These are phyloP conservation scores for Heliconius hermathena DNA, from an alignment of 1,140 invertebrate genomes.

Conservation along the genomic window DNA sequence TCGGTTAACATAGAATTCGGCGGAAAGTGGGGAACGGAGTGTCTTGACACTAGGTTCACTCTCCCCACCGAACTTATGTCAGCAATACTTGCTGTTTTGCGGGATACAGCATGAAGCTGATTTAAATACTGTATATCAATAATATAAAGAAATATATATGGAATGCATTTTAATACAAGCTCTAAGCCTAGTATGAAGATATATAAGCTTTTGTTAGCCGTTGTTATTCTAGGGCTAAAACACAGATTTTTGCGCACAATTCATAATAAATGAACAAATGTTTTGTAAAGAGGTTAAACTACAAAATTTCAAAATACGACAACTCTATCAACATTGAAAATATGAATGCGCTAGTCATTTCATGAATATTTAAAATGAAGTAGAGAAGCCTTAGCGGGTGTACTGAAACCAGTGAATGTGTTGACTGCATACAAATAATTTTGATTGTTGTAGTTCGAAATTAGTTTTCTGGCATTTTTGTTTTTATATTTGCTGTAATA, in stretches of 20 bases:
- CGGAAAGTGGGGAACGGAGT: too few relatives aligned
- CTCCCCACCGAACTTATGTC: too few relatives aligned
- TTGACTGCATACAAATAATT: not conserved
- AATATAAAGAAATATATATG: too few relatives aligned
- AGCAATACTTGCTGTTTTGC: too few relatives aligned
- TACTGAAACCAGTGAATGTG: constrained; percentile 8
- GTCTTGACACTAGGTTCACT: too few relatives aligned
- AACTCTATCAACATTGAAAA: constrained; percentile 2
- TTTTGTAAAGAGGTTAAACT: not conserved
- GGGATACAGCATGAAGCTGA: too few relatives aligned
- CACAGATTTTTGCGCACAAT: not conserved
- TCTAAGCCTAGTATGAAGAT: too few relatives aligned
- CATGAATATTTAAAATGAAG: constrained; percentile 4
- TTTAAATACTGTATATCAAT: too few relatives aligned
- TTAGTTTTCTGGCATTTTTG: not conserved
- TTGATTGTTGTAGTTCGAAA: not conserved
- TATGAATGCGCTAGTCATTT: not conserved
- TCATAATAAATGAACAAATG: not conserved
- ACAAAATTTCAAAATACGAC: not conserved
- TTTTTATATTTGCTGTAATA: not conserved
- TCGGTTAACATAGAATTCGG: too few relatives aligned
- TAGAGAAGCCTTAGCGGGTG: not conserved
- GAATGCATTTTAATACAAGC: too few relatives aligned
- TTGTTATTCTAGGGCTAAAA: too few relatives aligned
- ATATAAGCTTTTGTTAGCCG: too few relatives aligned